Evolutionary conservation across 2,888 invertebrate species (phyloP).

Genomic region (Piscicola geometra): DNA sequence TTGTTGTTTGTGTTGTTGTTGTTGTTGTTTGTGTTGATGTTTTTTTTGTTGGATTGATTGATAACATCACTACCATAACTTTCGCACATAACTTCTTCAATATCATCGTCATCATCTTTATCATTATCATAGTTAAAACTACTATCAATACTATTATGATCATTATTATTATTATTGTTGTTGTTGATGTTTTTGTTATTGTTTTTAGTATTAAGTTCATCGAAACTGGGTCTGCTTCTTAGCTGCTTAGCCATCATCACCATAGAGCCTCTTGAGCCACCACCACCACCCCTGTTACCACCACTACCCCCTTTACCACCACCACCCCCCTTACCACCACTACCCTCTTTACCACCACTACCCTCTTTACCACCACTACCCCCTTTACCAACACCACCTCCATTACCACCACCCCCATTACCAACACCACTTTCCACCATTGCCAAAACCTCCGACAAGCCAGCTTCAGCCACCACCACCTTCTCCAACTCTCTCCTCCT

Average conservation of each 20-base stretch:
- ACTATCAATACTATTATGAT: background rate
- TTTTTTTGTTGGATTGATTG: background rate
- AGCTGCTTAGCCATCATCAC: background rate
- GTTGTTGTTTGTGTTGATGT: slow-evolving; percentile 4
- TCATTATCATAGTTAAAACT: background rate
- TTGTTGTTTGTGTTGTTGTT: slow-evolving; percentile 17
- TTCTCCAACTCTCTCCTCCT: background rate
- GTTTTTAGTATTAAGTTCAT: background rate
- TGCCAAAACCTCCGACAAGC: background rate
- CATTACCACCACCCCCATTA: background rate
- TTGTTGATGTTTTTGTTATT: slow-evolving; percentile 1
- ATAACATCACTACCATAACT: background rate
- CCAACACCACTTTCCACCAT: background rate
- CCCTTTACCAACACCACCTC: background rate
- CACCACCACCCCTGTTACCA: background rate
- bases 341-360: background rate
- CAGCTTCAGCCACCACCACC: background rate
- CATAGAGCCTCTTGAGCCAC: background rate
- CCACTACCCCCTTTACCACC: background rate
- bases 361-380: background rate
- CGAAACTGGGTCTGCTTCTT: background rate
- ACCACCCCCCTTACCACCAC: background rate
- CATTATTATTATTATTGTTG: background rate
- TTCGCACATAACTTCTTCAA: background rate
- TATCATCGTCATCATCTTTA: background rate